Base-by-base conservation (phyloP, 2,888 invertebrate genomes). In the Hydriomena furcata region DNA sequence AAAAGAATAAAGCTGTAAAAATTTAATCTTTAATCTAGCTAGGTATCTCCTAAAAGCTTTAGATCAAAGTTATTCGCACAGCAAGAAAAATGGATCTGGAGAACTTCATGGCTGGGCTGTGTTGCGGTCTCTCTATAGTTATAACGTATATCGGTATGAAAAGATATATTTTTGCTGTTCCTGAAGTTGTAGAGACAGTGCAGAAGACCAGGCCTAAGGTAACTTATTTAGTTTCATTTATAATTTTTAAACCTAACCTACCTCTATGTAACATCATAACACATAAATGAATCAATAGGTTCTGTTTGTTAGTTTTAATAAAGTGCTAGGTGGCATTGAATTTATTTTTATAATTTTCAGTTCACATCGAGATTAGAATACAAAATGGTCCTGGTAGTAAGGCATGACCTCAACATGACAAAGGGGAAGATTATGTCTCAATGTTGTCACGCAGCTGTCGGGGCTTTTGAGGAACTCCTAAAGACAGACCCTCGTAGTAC, bases 361-460 rank as follows among this genome's bases (percentile, higher is more conserved):
- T 80, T 79, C 46, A 53, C 71, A 20, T 78, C 87, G 46, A 78
- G 87, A 36, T 88, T 91, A 24, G 93, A 94, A 71, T 94, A 93
- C 67, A 96, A 98, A 84, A 90, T 98, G 84, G 94, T 98, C 4
- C 82, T 98, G 59, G 95, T 97, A 1, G 95, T 98, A 3, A 91
- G 98, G 66, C 96, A 94, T 72, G 98, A 98, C 70, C 87, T 98
- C 1, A 96, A 96, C 79, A 98, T 98, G 98, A 95, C 96, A 7
- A 98, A 98, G 89, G 97, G 98, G 0, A 98, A 98, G 91, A 94
- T 97, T 28, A 98, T 97, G 2, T 96, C 98, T 0, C 98, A 98
- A 80, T 98, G 97, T 82, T 93, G 95, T n/a, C 98, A 98, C 78
- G 98, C 97, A n/a, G 96, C 98, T 0, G 95, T 98, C 0, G 94